Evolutionary conservation across 2,797 vertebrate species (phyloP).

Genomic region (Babyrousa celebensis): DNA sequence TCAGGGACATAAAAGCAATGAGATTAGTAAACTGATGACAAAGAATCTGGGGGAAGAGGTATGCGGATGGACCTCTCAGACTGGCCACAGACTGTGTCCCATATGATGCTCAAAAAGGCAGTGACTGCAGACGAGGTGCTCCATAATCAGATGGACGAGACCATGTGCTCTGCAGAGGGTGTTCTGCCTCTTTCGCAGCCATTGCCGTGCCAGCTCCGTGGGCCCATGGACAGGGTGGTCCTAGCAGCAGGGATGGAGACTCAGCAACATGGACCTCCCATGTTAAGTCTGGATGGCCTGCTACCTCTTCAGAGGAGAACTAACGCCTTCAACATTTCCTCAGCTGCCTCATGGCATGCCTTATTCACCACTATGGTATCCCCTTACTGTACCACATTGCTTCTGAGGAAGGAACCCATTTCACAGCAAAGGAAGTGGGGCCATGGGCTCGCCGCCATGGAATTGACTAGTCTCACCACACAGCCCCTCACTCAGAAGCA

Average conservation of each 20-base stretch:
- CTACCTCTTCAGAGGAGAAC: background rate
- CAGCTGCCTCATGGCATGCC: background rate
- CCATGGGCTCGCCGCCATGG: background rate
- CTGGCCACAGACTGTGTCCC: background rate
- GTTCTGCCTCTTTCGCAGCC: background rate
- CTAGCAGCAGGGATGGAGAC: background rate
- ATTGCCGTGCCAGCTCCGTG: background rate
- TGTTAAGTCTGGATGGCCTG: background rate
- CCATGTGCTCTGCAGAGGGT: background rate
- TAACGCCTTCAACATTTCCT: background rate
- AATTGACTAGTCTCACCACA: background rate
- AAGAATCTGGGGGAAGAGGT: background rate
- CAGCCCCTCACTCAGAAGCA: background rate
- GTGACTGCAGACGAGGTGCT: background rate
- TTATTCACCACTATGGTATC: background rate
- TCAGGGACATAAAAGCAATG: background rate
- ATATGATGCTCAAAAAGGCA: background rate
- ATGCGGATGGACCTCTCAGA: background rate
- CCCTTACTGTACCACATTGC: background rate
- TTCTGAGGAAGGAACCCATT: background rate
- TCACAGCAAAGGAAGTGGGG: background rate
- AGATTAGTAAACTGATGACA: background rate
- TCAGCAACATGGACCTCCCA: background rate
- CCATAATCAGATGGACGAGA: background rate
- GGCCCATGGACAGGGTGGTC: background rate